Evolutionary conservation across 2,113 vertebrate species (phyloP), one percentile per base, ranked within the genome.

Genomic region (Halcyon senegalensis): DNA sequence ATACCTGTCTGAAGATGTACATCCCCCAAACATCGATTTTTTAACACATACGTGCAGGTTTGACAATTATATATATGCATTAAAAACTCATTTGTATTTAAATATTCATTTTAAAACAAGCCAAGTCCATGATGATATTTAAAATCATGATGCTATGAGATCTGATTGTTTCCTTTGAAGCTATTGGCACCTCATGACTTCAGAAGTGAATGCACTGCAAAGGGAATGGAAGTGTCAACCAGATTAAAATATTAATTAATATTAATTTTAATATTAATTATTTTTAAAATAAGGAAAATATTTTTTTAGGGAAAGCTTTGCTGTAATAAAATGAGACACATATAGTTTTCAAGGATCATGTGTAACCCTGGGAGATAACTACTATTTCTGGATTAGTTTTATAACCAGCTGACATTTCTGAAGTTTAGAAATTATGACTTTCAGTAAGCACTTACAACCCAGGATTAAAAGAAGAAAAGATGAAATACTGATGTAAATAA

Each of bases 61-160:
- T 79, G 24, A 5, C 13, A 17, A 18, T 53, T 35, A 48, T 1
- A 0, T 27, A 6, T 30, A 16, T 13, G 17, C 4, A 41, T 27
- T 62, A 44, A 59, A 82, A 35, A 1, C 8, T 58, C 12, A 15
- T 3, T 56, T 72, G 3, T 43, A 35, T 79, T 74, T 46, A 39
- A 24, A 3, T 50, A 41, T 41, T 51, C 74, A 28, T 51, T 87
- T 90, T 68, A 68, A 43, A 84, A 84, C 5, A 69, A 66, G 11
- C 0, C 4, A 28, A 12, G 35, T 84, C 51, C 7, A 10, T 33
- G 24, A 25, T 20, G 1, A 4, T 67, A 20, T 48, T 81, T 68
- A 51, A 92, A 21, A 16, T 44, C 12, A 20, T 43, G 18, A 9
- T 50, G 13, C 9, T n/a, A 5, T 18, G 35, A 66, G 28, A 28